Percentiles rank a stretch among this genome's conserved stretches.
Evolutionary conservation across 35 echinoderm and acorn worm genomes (phyloP).

Genomic region (Eucidaris tribuloides): DNA sequence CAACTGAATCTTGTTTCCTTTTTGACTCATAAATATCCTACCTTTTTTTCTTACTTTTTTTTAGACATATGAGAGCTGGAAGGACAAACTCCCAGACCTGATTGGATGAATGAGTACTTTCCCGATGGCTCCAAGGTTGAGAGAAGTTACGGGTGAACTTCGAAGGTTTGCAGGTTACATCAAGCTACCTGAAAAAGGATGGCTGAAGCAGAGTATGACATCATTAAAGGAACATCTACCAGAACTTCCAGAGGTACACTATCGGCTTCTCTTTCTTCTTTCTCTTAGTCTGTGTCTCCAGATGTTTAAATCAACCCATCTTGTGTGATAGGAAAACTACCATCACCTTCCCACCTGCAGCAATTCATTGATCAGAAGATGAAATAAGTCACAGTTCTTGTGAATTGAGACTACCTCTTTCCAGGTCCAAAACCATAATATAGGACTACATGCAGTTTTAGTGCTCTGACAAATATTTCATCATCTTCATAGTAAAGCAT

Average conservation of each 20-base stretch:
- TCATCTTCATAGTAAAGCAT: neutral
- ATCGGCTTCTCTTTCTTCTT: neutral
- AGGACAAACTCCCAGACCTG: constrained; percentile 84
- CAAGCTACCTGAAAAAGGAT: constrained; percentile 92
- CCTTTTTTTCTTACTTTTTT: no score
- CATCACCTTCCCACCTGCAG: neutral
- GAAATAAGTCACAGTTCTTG: neutral
- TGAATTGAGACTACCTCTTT: neutral
- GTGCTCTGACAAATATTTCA: no score
- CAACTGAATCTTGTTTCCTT: no score
- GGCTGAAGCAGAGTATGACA: constrained; percentile 71
- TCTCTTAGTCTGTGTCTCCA: no score
- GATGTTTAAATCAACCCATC: no score
- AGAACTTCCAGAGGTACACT: constrained; percentile 57
- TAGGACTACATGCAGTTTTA: neutral
- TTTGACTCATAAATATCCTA: no score
- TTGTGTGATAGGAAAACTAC: neutral
- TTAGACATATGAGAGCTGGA: constrained; percentile 93
- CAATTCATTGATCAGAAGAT: neutral
- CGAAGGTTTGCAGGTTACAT: constrained; percentile 61
- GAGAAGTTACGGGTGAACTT: constrained; percentile 51
- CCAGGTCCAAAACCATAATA: neutral
- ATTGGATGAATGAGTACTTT: constrained; percentile 79
- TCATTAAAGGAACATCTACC: constrained; percentile 64
- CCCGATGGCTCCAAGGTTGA: constrained; percentile 52